Percentiles rank a stretch among this genome's conserved stretches.
These are phyloP conservation scores for Artibeus jamaicensis DNA, from an alignment of 2,797 vertebrate genomes.

Conservation along the genomic window DNA sequence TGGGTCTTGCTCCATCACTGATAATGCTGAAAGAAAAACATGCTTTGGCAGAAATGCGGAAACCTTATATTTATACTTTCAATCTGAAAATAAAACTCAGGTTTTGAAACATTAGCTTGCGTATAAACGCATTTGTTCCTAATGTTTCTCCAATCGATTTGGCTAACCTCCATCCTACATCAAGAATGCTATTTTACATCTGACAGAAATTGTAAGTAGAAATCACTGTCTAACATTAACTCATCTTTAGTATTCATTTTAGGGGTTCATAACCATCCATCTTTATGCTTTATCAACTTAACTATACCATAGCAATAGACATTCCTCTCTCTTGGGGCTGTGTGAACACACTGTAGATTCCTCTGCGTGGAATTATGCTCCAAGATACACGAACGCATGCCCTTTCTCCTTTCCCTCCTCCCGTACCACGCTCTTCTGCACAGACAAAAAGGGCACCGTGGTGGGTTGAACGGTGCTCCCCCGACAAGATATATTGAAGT, in stretches of 20 bases:
- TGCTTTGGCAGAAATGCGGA: not conserved
- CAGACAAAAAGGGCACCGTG: not conserved
- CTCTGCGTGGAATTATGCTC: accelerated
- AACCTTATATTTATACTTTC: not conserved
- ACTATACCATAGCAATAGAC: not conserved
- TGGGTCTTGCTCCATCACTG: not conserved
- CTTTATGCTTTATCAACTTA: not conserved
- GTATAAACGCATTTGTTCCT: not conserved
- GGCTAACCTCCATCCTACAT: not conserved
- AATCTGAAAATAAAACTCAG: not conserved
- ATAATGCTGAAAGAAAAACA: not conserved
- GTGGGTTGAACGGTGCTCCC: not conserved
- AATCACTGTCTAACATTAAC: not conserved
- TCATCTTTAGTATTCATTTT: not conserved
- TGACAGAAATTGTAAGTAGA: not conserved
- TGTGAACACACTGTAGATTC: too few species aligned
- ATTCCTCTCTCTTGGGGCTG: not conserved
- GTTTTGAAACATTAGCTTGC: not conserved
- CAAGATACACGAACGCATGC: accelerated
- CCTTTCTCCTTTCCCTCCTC: not conserved
- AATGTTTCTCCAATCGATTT: not conserved
- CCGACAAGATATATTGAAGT: too few species aligned
- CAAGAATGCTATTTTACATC: not conserved
- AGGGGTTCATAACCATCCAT: not conserved
- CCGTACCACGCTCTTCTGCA: not conserved